Conservation (phyloP, 1,140 invertebrate genomes). For the Apis dorsata region DNA sequence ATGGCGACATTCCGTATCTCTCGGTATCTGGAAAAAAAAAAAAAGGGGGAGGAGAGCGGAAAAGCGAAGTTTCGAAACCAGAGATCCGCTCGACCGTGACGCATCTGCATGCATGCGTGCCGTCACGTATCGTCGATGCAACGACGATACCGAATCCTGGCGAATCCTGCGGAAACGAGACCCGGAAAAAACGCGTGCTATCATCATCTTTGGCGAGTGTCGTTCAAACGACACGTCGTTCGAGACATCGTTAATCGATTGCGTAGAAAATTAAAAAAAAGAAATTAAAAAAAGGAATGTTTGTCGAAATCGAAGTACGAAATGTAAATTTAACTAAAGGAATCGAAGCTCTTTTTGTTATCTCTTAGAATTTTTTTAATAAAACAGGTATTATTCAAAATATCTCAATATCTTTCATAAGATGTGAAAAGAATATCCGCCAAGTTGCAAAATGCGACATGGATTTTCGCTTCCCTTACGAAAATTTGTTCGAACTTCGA, state of each 20-base stretch:
- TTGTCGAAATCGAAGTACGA: no score
- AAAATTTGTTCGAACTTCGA: no score
- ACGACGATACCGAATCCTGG: slow-evolving; percentile 20
- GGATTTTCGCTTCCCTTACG: no score
- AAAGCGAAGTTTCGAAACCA: slow-evolving; percentile 17
- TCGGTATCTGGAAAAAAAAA: not conserved
- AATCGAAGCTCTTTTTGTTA: no score
- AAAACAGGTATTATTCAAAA: no score
- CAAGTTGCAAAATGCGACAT: no score
- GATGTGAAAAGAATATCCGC: no score
- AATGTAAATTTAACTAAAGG: no score
- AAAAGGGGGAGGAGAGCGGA: slow-evolving; percentile 5
- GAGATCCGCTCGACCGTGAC: slow-evolving; percentile 1
- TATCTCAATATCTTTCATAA: no score
- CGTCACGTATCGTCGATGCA: slow-evolving; percentile 33
- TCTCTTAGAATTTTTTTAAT: no score
- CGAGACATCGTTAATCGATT: not conserved
- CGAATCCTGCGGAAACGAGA: slow-evolving; percentile 45
- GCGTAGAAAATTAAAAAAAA: not conserved
- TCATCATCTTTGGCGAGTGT: slow-evolving; percentile 25
- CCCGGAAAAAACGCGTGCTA: slow-evolving; percentile 36
- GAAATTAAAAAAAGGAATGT: no score
- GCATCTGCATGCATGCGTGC: not conserved
- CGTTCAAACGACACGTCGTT: slow-evolving; percentile 9
- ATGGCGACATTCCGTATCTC: slow-evolving; percentile 1